phyloP scores from a whole-genome alignment of 2,113 vertebrate genomes.

The Cheilinus undulatus region DNA sequence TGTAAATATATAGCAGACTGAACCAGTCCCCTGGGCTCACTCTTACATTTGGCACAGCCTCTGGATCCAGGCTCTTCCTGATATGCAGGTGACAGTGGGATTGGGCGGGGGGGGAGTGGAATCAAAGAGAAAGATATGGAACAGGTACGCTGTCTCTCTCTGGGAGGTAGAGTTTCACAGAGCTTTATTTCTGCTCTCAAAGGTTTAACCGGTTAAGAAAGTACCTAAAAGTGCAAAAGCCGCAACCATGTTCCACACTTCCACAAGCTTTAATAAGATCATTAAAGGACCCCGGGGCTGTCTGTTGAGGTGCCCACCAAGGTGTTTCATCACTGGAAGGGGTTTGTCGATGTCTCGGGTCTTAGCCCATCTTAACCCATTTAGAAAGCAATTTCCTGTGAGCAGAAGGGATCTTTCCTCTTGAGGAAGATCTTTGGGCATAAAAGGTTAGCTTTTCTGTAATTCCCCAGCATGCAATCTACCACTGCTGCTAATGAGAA shows the following conservation, averaged over 20 bases:
- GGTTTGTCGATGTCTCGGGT: slow-evolving; percentile 79
- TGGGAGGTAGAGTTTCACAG: slow-evolving; percentile 42
- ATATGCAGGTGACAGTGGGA: slow-evolving; percentile 35
- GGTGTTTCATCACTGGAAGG: slow-evolving; percentile 76
- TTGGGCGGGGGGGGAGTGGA: slow-evolving; percentile 2
- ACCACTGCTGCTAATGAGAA: slow-evolving; percentile 74
- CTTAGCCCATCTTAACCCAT: slow-evolving; percentile 82
- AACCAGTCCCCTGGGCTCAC: slow-evolving; percentile 57
- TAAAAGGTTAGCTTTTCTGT: slow-evolving; percentile 76
- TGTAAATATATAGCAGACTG: slow-evolving; percentile 64
- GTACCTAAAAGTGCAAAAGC: slow-evolving; percentile 64
- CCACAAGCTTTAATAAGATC: slow-evolving; percentile 74
- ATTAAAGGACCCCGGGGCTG: slow-evolving; percentile 70
- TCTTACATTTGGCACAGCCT: slow-evolving; percentile 61
- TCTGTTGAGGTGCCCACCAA: slow-evolving; percentile 65
- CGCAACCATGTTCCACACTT: slow-evolving; percentile 55
- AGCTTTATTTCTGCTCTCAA: slow-evolving; percentile 53
- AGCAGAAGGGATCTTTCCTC: slow-evolving; percentile 72
- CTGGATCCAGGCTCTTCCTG: slow-evolving; percentile 49
- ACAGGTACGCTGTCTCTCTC: slow-evolving; percentile 36
- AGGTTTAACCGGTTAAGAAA: slow-evolving; percentile 70
- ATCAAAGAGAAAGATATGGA: slow-evolving; percentile 62
- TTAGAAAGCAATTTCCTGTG: slow-evolving; percentile 80
- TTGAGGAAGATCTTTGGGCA: slow-evolving; percentile 69
- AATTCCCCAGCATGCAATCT: slow-evolving; percentile 73